Conservation (phyloP, 2,888 invertebrate genomes). For the Acanthoscelides obtectus region DNA sequence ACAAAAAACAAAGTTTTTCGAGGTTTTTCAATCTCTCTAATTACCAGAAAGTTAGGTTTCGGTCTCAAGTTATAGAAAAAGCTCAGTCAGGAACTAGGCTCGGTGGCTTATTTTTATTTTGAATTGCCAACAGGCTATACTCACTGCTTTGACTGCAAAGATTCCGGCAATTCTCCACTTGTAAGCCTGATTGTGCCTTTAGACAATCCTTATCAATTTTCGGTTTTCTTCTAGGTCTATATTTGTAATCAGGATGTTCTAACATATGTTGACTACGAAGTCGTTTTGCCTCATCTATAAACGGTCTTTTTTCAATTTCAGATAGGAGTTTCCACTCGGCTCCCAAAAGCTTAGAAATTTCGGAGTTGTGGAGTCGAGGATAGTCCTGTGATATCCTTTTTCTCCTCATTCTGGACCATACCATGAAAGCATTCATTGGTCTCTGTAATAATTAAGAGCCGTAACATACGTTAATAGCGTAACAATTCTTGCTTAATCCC, state of each 20-base stretch:
- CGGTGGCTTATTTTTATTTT: too few relatives aligned
- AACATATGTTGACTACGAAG: constrained; percentile 44
- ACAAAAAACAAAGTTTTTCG: too few relatives aligned
- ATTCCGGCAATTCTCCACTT: constrained; percentile 20
- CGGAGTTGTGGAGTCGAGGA: constrained; percentile 73
- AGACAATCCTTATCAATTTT: constrained; percentile 19
- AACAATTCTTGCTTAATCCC: too few relatives aligned
- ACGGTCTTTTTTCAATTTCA: constrained; percentile 76
- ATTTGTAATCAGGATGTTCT: constrained; percentile 47
- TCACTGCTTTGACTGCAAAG: constrained; percentile 22
- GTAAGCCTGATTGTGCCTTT: neutral
- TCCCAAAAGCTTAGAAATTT: constrained; percentile 78
- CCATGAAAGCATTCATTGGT: constrained; percentile 94
- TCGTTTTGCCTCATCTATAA: constrained; percentile 82
- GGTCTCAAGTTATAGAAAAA: too few relatives aligned
- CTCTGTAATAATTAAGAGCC: too few relatives aligned
- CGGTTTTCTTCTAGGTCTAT: constrained; percentile 43
- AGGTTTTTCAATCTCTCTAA: too few relatives aligned
- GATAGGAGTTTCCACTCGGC: constrained; percentile 80
- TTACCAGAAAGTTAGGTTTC: too few relatives aligned
- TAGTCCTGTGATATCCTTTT: constrained; percentile 78
- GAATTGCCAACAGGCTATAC: too few relatives aligned
- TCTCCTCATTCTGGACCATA: constrained; percentile 72
- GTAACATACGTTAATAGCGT: too few relatives aligned
- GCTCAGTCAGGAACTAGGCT: too few relatives aligned